Evolutionary conservation across 2,888 invertebrate species (phyloP), one percentile per base, ranked within the genome.

Genomic region (Tholera decimalis): DNA sequence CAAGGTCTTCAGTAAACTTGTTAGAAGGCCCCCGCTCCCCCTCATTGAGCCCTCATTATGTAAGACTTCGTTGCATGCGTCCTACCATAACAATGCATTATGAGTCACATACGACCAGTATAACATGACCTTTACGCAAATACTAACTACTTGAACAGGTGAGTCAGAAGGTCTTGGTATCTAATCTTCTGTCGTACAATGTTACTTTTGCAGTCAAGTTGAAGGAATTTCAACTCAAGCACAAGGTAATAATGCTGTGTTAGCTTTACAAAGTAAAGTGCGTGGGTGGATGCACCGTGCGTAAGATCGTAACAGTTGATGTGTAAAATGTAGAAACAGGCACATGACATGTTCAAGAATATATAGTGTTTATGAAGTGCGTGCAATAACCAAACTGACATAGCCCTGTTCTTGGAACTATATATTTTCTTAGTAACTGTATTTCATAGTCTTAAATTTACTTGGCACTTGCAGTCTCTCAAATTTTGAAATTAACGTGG

Each of bases 1-100:
- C 86, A 86, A 86, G 85, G 86, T 78, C 79, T 66, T 58, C 68
- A 18, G 54, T 85, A 85, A 85, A 83, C 84, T 84, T 79, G 84
- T 85, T 84, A 85, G 68, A 59, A 60, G 63, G 50, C 64, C 72
- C 78, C 82, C 53, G 18, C 51, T 47, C 60, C 61, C 72, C 62
- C 63, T 61, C 77, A 77, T 75, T 77, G 74, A 83, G 65, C 73
- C 73, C 73, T 78, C 84, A 83, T 82, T 83, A 83, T 82, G 80
- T 83, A 83, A 82, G 82, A 78, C 82, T 83, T 83, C 84, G 56
- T 60, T 71, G 81, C 78, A 80, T 66, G 58, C 78, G 83, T 79
- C 83, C 86, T 84, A 87, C 83, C 78, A 63, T 80, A 85, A 83
- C 79, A 84, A 82, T 82, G 74, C 74, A 78, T 62, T 77, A 64